Evolutionary conservation across 2,797 vertebrate species (phyloP), one percentile per base, ranked within the genome.

Genomic region (Chromis chromis): DNA sequence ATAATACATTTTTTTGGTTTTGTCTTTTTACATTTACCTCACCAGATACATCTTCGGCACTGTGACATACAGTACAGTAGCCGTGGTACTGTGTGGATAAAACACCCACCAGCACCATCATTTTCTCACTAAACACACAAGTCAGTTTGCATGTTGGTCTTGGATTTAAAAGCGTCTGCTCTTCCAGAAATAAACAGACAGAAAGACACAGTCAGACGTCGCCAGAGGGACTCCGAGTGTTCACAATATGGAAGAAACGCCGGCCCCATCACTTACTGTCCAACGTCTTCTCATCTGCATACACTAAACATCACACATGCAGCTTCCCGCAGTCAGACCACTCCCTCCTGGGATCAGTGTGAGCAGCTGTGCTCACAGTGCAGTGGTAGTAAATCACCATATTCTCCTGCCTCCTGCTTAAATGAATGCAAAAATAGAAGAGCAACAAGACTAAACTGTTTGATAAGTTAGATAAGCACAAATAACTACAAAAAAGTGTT

Each of bases 311-410:
- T 24, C 54, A 62, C 3, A 53, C 27, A 63, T 7, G 6, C 40
- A 10, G 36, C 46, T 36, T 68, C 13, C 54, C 31, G 52, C 27
- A 60, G 48, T 61, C 31, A 4, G 24, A 27, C 44, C 3, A 57
- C 69, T 65, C 48, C 60, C 82, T 77, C 78, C 65, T 82, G 84
- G 84, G 84, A 83, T 78, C 65, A 48, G 70, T 42, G 31, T 31
- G 21, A 79, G 72, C 82, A 86, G 78, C 82, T 88, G 86, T 74
- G 65, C 42, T 28, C 25, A 66, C 65, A 71, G 50, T 73, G 61
- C 74, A 64, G 70, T 79, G 4, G 28, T 78, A 74, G 79, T 82
- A 78, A 85, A 84, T 81, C 76, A n/a, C 21, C 72, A 59, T 72
- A 78, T 72, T 50, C 50, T 78, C 64, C 74, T 80, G 72, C 70